Evolutionary conservation across 2,797 vertebrate genomes (phyloP), one percentile per base, ranked within the genome.

Genomic region (Cossypha caffra): DNA sequence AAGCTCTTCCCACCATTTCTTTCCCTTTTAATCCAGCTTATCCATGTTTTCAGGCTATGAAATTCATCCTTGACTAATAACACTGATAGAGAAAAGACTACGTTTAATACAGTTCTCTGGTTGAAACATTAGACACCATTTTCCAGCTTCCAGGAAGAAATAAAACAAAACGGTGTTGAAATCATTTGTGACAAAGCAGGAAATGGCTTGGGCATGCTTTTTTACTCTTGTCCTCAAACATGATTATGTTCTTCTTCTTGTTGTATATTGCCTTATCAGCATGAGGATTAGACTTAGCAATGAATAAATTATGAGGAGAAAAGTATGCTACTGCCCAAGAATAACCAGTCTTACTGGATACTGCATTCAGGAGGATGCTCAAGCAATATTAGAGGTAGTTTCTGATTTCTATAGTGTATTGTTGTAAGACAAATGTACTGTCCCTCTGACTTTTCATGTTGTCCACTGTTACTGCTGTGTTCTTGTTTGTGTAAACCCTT

Each of bases 41-140:
- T 91, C 51, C 86, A 19, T 80, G 38, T 58, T 93, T 82, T 91
- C 73, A 69, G 76, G 79, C 68, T 83, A 78, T 62, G 50, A 93
- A 94, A 91, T 83, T 90, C 55, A 91, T 91, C 89, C 94, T 93
- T 94, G 87, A 92, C 84, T 93, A 90, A 83, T 85, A 93, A 68
- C 25, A 80, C 14, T 2, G 26, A 51, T 72, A 94, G 64, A 89
- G 54, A 95, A 96, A 95, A 77, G 63, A 37, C 86, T 82, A 3
- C 52, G 48, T 80, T 91, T 94, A 89, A 91, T 92, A 28, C 52
- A 68, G 21, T 88, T 94, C 43, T 89, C 67, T 61, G 87, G 62
- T 33, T 95, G 76, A 95, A 93, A 86, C 6, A 9, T 84, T 77
- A 87, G n/a, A 74, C n/a, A 23, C 24, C 73, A 42, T 43, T 75